Evolutionary conservation across 2,888 invertebrate species (phyloP), one percentile per base, ranked within the genome.

Genomic region (Conistra vaccinii): DNA sequence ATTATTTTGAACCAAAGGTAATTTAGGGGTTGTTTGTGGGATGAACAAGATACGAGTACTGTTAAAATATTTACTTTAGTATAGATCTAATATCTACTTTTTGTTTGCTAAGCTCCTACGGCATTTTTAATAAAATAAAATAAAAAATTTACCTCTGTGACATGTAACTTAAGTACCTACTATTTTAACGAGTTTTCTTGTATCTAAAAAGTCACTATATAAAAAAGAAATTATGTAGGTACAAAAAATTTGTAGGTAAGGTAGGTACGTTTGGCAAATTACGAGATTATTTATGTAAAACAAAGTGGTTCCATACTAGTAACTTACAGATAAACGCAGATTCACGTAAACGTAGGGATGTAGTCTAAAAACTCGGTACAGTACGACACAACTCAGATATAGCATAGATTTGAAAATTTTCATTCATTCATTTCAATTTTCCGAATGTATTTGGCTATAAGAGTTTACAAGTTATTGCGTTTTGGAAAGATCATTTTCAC

Each of bases 21-120:
- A 76, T 55, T 29, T 39, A 48, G n/a, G 29, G 14, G 26, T 48
- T 58, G 39, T 58, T 77, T 39, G 17, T 39, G n/a, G 3, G 58
- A 58, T 32, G 9, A 67, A 32, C 12, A 48, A n/a, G 29, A 17
- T 32, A 32, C n/a, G 7, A 4, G 29, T 29, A 23, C 14, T 77
- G 45, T 35, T 39, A 6, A 20, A 39, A 63, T 29, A 35, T 14
- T 45, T 63, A 12, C 1, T 23, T 32, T 35, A 23, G 20, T 26
- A 20, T n/a, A n/a, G n/a, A n/a, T 42, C 23, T 35, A 26, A 58
- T 58, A 42, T 51, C 2, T n/a, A 20, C 3, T n/a, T 35, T 76
- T 74, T 42, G 32, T 76, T 32, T 61, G 29, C 3, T 45, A 12
- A 48, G 17, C 32, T 26, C 3, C 4, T 57, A 45, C 2, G 17